phyloP scores from a whole-genome alignment of 2,113 vertebrate species.

The Agelaius phoeniceus region DNA sequence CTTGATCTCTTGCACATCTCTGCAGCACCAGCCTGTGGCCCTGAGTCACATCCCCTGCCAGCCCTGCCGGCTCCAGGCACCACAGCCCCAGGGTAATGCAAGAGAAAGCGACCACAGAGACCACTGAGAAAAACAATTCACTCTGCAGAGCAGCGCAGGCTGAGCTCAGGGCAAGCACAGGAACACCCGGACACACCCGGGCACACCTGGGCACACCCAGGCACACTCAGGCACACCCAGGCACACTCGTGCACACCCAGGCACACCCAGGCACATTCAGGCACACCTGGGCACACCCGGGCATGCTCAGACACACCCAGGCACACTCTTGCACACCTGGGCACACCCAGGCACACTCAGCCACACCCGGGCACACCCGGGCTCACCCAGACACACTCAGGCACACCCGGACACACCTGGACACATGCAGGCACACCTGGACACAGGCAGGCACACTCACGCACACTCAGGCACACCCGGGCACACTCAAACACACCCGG shows the following conservation, averaged over 20 bases:
- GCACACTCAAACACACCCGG: accelerated
- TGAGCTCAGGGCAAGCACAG: accelerated
- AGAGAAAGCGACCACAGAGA: too few relatives aligned
- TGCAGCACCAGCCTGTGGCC: not conserved
- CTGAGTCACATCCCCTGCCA: not conserved
- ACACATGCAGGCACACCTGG: not conserved
- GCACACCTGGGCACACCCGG: too few relatives aligned
- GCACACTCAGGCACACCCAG: accelerated
- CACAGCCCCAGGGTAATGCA: not conserved
- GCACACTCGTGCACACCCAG: not conserved
- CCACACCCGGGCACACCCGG: too few relatives aligned
- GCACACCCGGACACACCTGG: not conserved
- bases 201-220: not conserved
- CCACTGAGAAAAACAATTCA: too few relatives aligned
- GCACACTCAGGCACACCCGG: accelerated
- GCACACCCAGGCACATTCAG: accelerated
- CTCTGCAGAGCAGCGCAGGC: too few relatives aligned
- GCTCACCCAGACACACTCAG: accelerated
- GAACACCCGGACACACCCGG: not conserved
- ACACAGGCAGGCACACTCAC: too few relatives aligned
- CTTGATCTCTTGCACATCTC: not conserved
- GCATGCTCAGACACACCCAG: accelerated
- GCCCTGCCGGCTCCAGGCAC: not conserved
- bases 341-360: too few relatives aligned
- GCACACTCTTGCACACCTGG: not conserved